These are phyloP conservation scores for Luperina nickerlii DNA, from an alignment of 2,888 invertebrate species.

Conservation along the genomic window DNA sequence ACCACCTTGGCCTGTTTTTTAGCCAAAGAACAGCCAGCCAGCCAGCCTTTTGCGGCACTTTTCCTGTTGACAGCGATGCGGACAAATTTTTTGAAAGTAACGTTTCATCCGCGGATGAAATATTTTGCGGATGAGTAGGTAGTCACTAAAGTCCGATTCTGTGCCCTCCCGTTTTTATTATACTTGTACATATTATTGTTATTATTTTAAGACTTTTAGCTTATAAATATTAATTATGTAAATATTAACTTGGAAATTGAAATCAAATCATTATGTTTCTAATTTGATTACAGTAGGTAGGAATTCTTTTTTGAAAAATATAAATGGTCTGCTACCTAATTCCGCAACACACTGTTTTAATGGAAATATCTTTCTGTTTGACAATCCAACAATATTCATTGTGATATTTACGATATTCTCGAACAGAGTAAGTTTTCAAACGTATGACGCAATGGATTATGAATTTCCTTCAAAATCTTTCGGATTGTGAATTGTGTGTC, in stretches of 20 bases:
- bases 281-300: neutral
- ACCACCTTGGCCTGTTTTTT: neutral
- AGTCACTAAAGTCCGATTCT: no score
- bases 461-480: no score
- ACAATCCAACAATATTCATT: neutral
- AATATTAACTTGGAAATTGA: no score
- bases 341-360: neutral
- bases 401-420: neutral
- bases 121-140: no score
- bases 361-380: neutral
- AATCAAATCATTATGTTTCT: neutral
- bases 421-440: neutral
- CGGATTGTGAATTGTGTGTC: no score
- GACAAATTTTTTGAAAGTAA: no score
- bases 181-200: no score
- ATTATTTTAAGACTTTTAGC: no score
- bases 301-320: neutral
- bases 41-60: neutral
- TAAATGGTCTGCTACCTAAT: neutral
- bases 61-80: neutral
- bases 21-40: neutral
- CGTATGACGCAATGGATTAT: neutral
- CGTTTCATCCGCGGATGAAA: no score
- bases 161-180: no score
- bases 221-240: no score